Evolutionary conservation across 2,888 invertebrate species (phyloP).

Genomic region (Isotomurus palustris): DNA sequence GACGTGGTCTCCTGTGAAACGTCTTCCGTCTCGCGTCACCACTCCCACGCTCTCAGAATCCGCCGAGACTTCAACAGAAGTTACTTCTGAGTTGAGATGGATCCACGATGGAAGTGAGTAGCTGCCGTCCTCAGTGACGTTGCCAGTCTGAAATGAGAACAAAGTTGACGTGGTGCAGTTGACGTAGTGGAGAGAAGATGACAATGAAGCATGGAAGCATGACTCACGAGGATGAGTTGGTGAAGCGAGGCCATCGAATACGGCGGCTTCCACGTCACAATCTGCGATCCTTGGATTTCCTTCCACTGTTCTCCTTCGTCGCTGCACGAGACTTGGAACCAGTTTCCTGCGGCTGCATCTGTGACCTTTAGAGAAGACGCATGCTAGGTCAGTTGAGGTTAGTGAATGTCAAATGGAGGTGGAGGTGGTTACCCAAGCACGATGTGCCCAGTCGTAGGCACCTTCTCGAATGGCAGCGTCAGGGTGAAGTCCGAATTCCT

Average conservation of each 20-base stretch:
- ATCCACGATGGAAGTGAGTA: too few relatives aligned
- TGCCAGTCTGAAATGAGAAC: neutral
- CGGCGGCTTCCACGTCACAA: constrained; percentile 1
- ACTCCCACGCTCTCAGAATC: neutral
- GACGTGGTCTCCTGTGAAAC: neutral
- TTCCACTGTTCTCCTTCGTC: constrained; percentile 1
- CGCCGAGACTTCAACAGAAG: neutral
- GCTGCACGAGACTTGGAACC: neutral
- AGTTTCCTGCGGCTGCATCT: neutral
- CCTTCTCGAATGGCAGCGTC: neutral
- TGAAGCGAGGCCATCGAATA: too few relatives aligned
- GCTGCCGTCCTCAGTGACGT: neutral
- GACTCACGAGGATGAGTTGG: too few relatives aligned
- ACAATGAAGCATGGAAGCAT: too few relatives aligned
- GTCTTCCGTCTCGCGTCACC: neutral
- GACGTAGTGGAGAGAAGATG: neutral
- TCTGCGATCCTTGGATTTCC: neutral
- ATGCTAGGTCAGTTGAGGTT: too few relatives aligned
- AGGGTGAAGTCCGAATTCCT: neutral
- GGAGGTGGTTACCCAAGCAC: too few relatives aligned
- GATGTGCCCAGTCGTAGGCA: constrained; percentile 2
- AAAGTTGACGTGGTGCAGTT: neutral
- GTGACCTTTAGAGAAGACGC: neutral
- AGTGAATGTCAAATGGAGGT: too few relatives aligned
- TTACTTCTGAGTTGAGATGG: neutral